These are phyloP conservation scores for Orbicella faveolata DNA, from an alignment of 64 coral and sea anemone species.

Conservation along the genomic window DNA sequence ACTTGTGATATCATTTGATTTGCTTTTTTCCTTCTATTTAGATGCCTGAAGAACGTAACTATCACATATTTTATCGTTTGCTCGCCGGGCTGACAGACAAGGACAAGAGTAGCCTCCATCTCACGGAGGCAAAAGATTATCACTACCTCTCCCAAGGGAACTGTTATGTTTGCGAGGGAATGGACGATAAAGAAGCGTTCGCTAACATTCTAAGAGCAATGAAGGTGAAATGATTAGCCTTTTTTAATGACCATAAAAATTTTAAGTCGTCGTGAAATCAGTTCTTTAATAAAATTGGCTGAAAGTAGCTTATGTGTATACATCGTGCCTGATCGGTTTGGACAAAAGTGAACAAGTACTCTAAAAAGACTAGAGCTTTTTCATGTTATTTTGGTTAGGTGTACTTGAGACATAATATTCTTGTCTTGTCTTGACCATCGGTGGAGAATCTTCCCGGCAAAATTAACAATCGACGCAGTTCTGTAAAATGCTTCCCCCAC, in stretches of 20 bases:
- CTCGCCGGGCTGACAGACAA: slow-evolving; percentile 64
- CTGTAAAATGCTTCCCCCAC: no score
- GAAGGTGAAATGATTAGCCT: slow-evolving; percentile 38
- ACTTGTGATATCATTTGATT: background rate
- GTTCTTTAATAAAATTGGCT: no score
- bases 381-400: no score
- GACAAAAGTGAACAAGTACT: no score
- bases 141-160: slow-evolving; percentile 75
- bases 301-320: no score
- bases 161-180: slow-evolving; percentile 74
- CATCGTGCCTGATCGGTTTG: no score
- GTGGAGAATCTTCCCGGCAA: no score
- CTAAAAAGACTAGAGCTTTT: no score
- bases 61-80: slow-evolving; percentile 95
- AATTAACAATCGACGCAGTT: no score
- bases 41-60: slow-evolving; percentile 93
- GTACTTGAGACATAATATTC: no score
- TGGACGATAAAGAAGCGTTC: slow-evolving; percentile 73
- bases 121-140: slow-evolving; percentile 79
- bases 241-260: background rate
- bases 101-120: slow-evolving; percentile 70
- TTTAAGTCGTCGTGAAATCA: background rate
- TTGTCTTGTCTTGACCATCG: no score
- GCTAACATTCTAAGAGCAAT: slow-evolving; percentile 70
- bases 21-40: background rate